Percentiles rank a stretch among this genome's conserved stretches.
These are phyloP conservation scores for Lycocorax pyrrhopterus DNA, from an alignment of 2,113 vertebrate genomes.

Conservation along the genomic window DNA sequence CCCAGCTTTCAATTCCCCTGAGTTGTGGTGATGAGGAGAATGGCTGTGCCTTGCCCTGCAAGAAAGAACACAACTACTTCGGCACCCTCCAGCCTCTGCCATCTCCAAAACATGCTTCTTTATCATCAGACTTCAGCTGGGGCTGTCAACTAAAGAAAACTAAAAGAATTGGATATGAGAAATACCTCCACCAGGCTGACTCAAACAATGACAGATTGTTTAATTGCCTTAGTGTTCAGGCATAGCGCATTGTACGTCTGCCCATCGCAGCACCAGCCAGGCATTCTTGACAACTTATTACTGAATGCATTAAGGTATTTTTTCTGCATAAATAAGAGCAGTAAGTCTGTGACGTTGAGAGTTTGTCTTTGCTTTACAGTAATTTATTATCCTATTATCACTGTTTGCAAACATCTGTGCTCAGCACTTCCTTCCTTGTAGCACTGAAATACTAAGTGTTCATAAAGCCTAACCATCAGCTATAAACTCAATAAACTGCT, in stretches of 20 bases:
- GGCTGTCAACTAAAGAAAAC: background rate
- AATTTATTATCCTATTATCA: slow-evolving; percentile 78
- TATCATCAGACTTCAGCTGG: background rate
- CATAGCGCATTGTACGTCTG: rapidly evolving
- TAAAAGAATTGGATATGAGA: background rate
- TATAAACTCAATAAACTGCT: slow-evolving; percentile 16
- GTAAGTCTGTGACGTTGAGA: background rate
- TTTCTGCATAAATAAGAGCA: slow-evolving; percentile 10
- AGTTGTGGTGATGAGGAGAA: background rate
- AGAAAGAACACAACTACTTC: background rate
- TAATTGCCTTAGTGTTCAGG: background rate
- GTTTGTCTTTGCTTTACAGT: slow-evolving; percentile 31
- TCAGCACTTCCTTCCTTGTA: slow-evolving; percentile 56
- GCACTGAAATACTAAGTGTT: slow-evolving; percentile 57
- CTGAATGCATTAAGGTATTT: background rate
- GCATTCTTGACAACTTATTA: background rate
- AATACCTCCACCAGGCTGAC: background rate
- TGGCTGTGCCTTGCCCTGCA: background rate
- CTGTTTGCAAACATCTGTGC: slow-evolving; percentile 67
- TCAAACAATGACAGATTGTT: background rate
- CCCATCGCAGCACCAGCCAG: background rate
- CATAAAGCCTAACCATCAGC: background rate
- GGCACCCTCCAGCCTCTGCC: background rate
- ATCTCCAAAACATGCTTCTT: background rate
- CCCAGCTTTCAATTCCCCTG: background rate